Evolutionary conservation across 2,113 vertebrate species (phyloP).

Genomic region (Dolichallabes microphthalmus): DNA sequence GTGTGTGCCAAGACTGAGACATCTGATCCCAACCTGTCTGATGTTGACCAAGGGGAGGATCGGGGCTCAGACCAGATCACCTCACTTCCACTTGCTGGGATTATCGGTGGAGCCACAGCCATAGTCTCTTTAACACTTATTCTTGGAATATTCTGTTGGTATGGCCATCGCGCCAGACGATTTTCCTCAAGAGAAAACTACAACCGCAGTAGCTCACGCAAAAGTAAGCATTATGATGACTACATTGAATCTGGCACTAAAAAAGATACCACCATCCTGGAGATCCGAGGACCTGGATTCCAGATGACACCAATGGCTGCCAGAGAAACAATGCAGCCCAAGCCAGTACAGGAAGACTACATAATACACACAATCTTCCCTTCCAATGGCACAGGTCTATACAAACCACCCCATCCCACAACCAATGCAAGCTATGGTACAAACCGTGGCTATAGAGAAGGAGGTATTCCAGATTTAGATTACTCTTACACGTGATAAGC

Average conservation of each 20-base stretch:
- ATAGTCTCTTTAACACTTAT: slow-evolving; percentile 85
- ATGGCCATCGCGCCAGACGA: slow-evolving; percentile 78
- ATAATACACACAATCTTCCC: slow-evolving; percentile 92
- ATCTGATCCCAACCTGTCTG: slow-evolving; percentile 68
- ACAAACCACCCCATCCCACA: slow-evolving; percentile 77
- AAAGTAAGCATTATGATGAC: slow-evolving; percentile 80
- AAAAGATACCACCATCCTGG: slow-evolving; percentile 90
- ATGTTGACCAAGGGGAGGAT: slow-evolving; percentile 71
- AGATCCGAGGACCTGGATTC: slow-evolving; percentile 83
- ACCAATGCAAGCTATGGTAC: slow-evolving; percentile 80
- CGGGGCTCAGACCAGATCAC: slow-evolving; percentile 70
- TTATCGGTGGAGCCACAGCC: slow-evolving; percentile 83
- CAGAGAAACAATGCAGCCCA: slow-evolving; percentile 79
- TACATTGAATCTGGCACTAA: slow-evolving; percentile 91
- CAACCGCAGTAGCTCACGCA: slow-evolving; percentile 72
- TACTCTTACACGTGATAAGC: slow-evolving; percentile 87
- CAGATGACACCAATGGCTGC: slow-evolving; percentile 87
- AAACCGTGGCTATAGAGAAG: slow-evolving; percentile 86
- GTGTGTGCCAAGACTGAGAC: slow-evolving; percentile 91
- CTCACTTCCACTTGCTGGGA: slow-evolving; percentile 80
- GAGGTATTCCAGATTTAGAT: slow-evolving; percentile 87
- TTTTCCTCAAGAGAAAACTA: slow-evolving; percentile 78
- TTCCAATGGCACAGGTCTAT: slow-evolving; percentile 86
- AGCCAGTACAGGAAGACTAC: slow-evolving; percentile 83
- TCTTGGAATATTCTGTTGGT: slow-evolving; percentile 84